A percentile compares a stretch with the other conserved stretches of the same genome.
Evolutionary conservation across 2,113 vertebrate genomes (phyloP).

Genomic region (Perca flavescens): DNA sequence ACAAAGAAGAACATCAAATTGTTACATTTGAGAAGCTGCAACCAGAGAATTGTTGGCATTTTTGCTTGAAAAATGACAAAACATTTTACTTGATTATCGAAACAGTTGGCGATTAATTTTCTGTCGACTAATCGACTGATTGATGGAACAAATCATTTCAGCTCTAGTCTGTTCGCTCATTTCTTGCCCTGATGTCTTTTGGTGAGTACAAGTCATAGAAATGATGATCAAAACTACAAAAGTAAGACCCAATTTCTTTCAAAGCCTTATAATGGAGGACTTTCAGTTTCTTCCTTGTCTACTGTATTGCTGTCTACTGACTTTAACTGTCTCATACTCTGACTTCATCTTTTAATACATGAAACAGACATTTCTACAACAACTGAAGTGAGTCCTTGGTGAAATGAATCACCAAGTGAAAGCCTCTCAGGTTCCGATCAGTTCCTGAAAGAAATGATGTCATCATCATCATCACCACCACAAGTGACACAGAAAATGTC

Average conservation of each 20-base stretch:
- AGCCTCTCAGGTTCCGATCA: slow-evolving; percentile 50
- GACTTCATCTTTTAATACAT: slow-evolving; percentile 16
- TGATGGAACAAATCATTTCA: not conserved
- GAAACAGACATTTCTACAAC: not conserved
- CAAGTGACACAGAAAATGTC: slow-evolving; percentile 52
- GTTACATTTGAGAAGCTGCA: not conserved
- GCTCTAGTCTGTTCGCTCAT: not conserved
- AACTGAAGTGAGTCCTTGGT: not conserved
- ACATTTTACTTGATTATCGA: not conserved
- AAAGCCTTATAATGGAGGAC: not conserved
- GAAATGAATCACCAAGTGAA: slow-evolving; percentile 18
- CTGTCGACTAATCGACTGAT: not conserved
- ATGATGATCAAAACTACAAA: not conserved
- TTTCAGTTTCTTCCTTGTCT: not conserved
- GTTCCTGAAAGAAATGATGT: slow-evolving; percentile 64
- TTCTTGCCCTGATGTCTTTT: not conserved
- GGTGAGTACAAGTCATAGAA: not conserved
- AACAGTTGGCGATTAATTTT: not conserved
- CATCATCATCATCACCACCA: slow-evolving; percentile 51
- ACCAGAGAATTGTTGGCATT: not conserved
- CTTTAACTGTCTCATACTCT: not conserved
- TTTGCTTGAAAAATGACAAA: not conserved
- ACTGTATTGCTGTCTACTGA: too few species aligned
- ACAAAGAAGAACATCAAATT: not conserved
- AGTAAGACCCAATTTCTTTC: not conserved